Evolutionary conservation across 1,140 invertebrate species (phyloP), one percentile per base, ranked within the genome.

Genomic region (Drosophila navojoa): DNA sequence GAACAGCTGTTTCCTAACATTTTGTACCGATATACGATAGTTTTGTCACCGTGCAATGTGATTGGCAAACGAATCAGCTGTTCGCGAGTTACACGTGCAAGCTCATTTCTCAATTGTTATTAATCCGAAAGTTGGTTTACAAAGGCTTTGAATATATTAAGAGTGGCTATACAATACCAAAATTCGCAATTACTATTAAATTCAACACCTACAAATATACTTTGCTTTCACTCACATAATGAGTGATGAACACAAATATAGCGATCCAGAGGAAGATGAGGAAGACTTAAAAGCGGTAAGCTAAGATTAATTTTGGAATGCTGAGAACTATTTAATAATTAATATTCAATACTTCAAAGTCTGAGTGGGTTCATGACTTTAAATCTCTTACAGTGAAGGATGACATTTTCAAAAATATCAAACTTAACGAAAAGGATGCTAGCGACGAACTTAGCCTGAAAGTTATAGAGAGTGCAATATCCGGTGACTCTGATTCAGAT

Each of bases 201-300:
- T 32, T 32, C 6, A 32, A 32, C 32, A 32, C 1, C 32, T 2
- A 32, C 27, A 9, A 7, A 32, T 32, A 11, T 3, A 11, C 11
- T 7, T 38, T 11, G 35, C 35, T 38, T 19, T 6, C 15, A 3
- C 11, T 19, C 38, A 49, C 35, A n/a, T 3, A 22, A 90, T 90
- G 85, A 49, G 22, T 50, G 75, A 89, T 38, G 67, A n/a, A 7
- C 90, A 91, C 64, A 90, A 91, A 54, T 91, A 72, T 35, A 91
- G 91, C 61, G 91, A 91, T 52, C 75, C 91, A 6, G 91, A 91
- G 13, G 90, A 91, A 57, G 90, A 91, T 10, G 78, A 87, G 2
- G 71, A 77, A 5, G 61, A 73, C 2, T 29, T 87, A 5, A 52
- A 58, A 15, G 10, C 35, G 0, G 35, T 38, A 80, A 68, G 13